These are phyloP conservation scores for Phaethornis superciliosus DNA, from an alignment of 2,113 vertebrate genomes.

Conservation along the genomic window DNA sequence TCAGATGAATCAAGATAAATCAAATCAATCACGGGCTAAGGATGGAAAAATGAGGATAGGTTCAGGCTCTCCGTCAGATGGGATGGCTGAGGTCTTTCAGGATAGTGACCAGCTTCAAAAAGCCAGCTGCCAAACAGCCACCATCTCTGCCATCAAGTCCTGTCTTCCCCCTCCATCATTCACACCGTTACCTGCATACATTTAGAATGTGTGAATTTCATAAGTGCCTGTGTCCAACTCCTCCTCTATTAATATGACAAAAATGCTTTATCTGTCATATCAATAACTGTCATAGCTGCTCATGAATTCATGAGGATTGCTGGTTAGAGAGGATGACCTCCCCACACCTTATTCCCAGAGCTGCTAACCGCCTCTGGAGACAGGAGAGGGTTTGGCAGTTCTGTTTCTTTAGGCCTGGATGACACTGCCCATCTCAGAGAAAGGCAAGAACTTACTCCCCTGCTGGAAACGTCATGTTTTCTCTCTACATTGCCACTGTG, in stretches of 20 bases:
- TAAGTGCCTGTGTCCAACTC: not conserved
- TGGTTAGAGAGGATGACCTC: not conserved
- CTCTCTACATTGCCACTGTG: rapidly evolving
- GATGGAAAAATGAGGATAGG: slow-evolving; percentile 10
- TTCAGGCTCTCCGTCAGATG: not conserved
- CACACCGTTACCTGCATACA: not conserved
- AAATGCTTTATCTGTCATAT: not conserved
- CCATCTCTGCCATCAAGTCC: not conserved
- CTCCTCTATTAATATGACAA: not conserved
- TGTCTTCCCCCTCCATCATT: not conserved
- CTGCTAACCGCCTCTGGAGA: not conserved
- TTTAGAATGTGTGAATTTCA: not conserved
- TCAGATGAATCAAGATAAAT: slow-evolving; percentile 41
- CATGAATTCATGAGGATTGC: not conserved
- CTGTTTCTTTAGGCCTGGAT: not conserved
- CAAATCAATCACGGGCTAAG: not conserved
- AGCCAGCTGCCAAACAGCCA: not conserved
- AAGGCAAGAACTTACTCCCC: not conserved
- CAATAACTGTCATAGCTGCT: not conserved
- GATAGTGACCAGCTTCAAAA: not conserved
- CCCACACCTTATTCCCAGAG: not conserved
- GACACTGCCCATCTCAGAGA: not conserved
- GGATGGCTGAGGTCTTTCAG: not conserved
- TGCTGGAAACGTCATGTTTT: not conserved
- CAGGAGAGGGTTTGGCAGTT: not conserved